phyloP scores from a whole-genome alignment of 2,797 vertebrate species.

The Adelosebastes latens region DNA sequence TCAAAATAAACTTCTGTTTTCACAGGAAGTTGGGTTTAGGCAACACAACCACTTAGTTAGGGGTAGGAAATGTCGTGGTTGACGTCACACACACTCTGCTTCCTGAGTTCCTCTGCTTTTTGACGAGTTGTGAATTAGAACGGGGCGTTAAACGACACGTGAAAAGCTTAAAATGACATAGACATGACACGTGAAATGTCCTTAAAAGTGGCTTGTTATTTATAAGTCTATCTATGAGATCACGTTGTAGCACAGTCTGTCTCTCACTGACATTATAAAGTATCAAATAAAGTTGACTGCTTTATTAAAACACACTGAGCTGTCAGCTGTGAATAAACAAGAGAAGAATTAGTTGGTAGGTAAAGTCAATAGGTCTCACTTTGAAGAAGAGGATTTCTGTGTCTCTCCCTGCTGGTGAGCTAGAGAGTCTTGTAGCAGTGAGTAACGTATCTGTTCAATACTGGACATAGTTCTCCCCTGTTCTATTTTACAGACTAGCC shows the following conservation, averaged over 20 bases:
- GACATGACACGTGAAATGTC: neutral
- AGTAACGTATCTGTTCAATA: slow-evolving; percentile 8
- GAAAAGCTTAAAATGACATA: neutral
- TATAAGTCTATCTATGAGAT: neutral
- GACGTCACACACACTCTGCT: too few relatives aligned
- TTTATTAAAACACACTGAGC: neutral
- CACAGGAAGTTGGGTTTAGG: too few relatives aligned
- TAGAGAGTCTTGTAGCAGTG: neutral
- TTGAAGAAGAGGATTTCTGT: slow-evolving; percentile 13
- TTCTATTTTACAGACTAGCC: neutral
- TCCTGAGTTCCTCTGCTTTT: too few relatives aligned
- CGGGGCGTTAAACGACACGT: neutral
- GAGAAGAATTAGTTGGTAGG: neutral
- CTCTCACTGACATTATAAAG: slow-evolving; percentile 2
- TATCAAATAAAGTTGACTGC: neutral
- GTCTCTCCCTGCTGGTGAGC: neutral
- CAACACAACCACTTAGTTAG: too few relatives aligned
- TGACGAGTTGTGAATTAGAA: neutral
- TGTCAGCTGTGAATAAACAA: slow-evolving; percentile 18
- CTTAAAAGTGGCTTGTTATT: neutral
- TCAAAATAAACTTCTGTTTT: too few relatives aligned
- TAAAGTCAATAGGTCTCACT: slow-evolving; percentile 12
- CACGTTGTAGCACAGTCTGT: neutral
- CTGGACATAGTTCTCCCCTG: neutral
- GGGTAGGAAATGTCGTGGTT: too few relatives aligned